Conservation (phyloP, 2,113 vertebrate species). For the Genyomyrus donnyi region DNA sequence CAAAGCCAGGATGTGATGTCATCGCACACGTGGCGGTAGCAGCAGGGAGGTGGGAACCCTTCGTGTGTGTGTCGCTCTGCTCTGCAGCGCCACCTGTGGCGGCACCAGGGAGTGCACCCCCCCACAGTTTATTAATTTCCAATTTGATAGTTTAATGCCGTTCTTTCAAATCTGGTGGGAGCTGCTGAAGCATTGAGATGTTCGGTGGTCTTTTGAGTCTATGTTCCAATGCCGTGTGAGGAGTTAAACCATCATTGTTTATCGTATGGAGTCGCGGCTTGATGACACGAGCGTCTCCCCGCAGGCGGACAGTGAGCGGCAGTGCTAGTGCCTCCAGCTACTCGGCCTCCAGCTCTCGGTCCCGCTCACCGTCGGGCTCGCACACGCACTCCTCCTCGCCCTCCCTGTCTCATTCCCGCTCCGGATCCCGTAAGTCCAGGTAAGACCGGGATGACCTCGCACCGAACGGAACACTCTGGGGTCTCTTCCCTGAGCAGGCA, state of each 20-base stretch:
- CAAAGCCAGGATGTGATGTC: background rate
- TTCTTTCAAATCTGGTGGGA: background rate
- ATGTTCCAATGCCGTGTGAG: background rate
- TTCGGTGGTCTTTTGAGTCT: background rate
- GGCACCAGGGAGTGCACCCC: background rate
- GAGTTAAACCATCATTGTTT: background rate
- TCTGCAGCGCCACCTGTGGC: background rate
- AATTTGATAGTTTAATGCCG: background rate
- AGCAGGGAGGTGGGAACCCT: background rate
- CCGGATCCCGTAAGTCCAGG: conserved; percentile 81
- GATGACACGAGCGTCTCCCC: background rate
- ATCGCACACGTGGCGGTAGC: background rate
- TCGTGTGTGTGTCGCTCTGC: background rate
- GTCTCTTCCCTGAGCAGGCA: too few relatives aligned
- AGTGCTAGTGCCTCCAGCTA: conserved; percentile 86
- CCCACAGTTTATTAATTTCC: background rate
- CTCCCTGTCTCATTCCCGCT: conserved; percentile 68
- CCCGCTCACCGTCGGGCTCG: conserved; percentile 64
- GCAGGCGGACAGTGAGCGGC: conserved; percentile 77
- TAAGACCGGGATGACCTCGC: conserved; percentile 21
- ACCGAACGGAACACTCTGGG: background rate
- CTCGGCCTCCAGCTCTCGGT: conserved; percentile 84
- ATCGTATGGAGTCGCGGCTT: background rate
- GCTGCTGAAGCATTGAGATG: background rate
- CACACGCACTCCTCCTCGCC: conserved; percentile 60